These are phyloP conservation scores for Anthophora plumipes DNA, from an alignment of 2,888 invertebrate genomes.

Conservation along the genomic window DNA sequence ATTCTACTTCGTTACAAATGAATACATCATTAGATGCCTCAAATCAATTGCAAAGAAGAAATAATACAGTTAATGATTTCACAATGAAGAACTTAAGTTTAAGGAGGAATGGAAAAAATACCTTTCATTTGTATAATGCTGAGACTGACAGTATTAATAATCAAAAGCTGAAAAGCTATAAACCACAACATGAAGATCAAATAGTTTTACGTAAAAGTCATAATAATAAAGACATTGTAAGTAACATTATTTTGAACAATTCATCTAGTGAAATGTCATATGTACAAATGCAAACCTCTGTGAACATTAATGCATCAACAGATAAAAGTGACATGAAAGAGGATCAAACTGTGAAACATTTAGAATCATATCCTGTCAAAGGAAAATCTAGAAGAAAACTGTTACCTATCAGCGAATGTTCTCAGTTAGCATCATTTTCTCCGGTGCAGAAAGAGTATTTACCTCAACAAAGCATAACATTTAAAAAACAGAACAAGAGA, in stretches of 20 bases:
- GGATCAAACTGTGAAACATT: slow-evolving; percentile 24
- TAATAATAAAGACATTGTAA: slow-evolving; percentile 48
- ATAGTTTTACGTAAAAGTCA: neutral
- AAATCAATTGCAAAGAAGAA: slow-evolving; percentile 27
- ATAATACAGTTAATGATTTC: neutral
- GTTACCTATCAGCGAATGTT: slow-evolving; percentile 69
- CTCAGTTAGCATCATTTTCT: slow-evolving; percentile 73
- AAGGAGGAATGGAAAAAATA: neutral
- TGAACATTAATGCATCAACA: slow-evolving; percentile 64
- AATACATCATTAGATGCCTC: slow-evolving; percentile 74
- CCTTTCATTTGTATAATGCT: neutral
- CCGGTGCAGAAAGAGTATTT: slow-evolving; percentile 60
- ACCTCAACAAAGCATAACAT: slow-evolving; percentile 32
- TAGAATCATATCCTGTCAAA: slow-evolving; percentile 12
- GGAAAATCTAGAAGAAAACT: slow-evolving; percentile 69
- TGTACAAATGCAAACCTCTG: slow-evolving; percentile 25
- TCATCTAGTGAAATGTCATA: slow-evolving; percentile 48
- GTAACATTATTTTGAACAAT: slow-evolving; percentile 61
- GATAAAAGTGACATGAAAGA: slow-evolving; percentile 48
- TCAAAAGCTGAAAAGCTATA: neutral
- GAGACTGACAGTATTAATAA: neutral
- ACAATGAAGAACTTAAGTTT: neutral
- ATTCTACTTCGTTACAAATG: slow-evolving; percentile 75
- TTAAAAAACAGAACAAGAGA: slow-evolving; percentile 42
- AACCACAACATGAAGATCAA: neutral